These are phyloP conservation scores for Umimayanthus chanpuru DNA, from an alignment of 92 coral and sea anemone species.

Conservation along the genomic window DNA sequence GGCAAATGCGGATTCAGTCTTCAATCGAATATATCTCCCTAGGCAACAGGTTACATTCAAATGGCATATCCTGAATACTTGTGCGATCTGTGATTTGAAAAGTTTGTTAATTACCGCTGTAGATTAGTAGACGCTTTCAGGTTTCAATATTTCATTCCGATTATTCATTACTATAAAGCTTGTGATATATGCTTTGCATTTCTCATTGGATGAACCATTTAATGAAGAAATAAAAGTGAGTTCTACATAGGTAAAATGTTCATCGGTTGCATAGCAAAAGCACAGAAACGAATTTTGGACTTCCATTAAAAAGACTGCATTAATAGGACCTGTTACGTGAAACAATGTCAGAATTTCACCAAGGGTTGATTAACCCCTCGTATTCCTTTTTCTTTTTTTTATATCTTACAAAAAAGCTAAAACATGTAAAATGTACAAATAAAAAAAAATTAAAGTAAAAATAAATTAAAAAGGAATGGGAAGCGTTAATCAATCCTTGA, in stretches of 20 bases:
- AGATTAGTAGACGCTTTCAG: conserved; percentile 18
- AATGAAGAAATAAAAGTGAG: conserved; percentile 2
- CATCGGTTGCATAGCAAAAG: conserved; percentile 6
- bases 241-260: conserved; percentile 14
- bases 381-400: conserved; percentile 1
- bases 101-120: conserved; percentile 15
- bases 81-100: conserved; percentile 14
- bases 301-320: conserved; percentile 3
- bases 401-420: conserved; percentile 1
- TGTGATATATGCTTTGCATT: conserved; percentile 19
- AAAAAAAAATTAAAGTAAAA: conserved; percentile 7
- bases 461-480: conserved; percentile 23
- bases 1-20: conserved; percentile 4
- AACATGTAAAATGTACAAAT: conserved; percentile 1
- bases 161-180: conserved; percentile 4
- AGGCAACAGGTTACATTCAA: conserved; percentile 7
- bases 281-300: conserved; percentile 5
- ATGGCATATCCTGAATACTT: conserved; percentile 15
- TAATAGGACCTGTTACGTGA: conserved; percentile 5
- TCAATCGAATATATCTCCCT: conserved; percentile 6
- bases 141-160: conserved; percentile 3
- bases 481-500: conserved; percentile 24
- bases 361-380: conserved; percentile 1
- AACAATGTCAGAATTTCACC: not conserved
- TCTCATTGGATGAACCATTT: conserved; percentile 3